A percentile compares a stretch with the other conserved stretches of the same genome.
Conservation (phyloP, 2,113 vertebrate species). For the Zeus faber region DNA sequence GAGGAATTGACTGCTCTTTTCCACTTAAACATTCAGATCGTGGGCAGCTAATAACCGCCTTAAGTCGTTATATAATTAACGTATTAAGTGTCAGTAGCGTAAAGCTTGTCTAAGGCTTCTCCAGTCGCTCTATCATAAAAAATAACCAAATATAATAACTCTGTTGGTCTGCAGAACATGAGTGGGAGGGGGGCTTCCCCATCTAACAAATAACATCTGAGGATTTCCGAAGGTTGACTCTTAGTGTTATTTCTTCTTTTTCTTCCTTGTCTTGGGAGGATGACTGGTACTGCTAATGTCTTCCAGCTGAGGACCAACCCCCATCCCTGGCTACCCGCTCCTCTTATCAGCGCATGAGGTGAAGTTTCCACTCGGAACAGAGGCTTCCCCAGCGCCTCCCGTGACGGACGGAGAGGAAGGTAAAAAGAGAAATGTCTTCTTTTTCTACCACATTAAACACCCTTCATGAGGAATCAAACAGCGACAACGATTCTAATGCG, state of each 20-base stretch:
- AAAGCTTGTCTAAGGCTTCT: too few relatives aligned
- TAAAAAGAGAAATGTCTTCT: not conserved
- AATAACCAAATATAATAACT: too few relatives aligned
- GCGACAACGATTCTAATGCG: constrained; percentile 20
- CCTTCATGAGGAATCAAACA: constrained; percentile 29
- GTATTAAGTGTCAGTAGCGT: too few relatives aligned
- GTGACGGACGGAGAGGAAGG: not conserved
- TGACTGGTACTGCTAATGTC: constrained; percentile 86
- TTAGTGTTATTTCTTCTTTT: constrained; percentile 59
- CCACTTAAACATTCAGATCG: too few relatives aligned
- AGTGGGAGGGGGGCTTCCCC: constrained; percentile 70
- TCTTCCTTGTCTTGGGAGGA: constrained; percentile 68
- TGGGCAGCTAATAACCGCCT: too few relatives aligned
- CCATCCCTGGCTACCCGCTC: not conserved
- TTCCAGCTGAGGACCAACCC: constrained; percentile 79
- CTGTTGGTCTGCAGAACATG: constrained; percentile 39
- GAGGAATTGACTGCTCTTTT: too few relatives aligned
- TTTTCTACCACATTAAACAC: constrained; percentile 45
- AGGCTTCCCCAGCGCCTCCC: constrained; percentile 32
- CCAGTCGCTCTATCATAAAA: not conserved
- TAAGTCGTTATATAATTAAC: too few relatives aligned
- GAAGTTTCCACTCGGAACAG: constrained; percentile 86
- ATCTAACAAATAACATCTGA: constrained; percentile 90
- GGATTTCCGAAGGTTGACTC: constrained; percentile 78
- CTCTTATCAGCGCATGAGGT: constrained; percentile 88